Evolutionary conservation across 2,113 vertebrate species (phyloP).

Genomic region (Varanus salvator): DNA sequence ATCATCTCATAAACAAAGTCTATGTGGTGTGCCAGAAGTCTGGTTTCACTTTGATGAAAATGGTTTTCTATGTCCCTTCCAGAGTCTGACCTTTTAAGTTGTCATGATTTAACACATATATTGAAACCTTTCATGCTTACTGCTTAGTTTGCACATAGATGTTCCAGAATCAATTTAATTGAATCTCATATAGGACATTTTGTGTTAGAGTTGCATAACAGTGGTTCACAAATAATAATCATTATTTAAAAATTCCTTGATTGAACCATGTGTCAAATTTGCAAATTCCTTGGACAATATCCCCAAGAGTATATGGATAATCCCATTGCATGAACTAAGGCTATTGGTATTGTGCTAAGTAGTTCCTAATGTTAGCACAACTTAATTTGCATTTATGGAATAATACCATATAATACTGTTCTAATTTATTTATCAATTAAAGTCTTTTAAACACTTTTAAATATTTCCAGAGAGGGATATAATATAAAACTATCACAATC

Average conservation of each 20-base stretch:
- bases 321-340: too few relatives aligned
- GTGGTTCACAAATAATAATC: too few relatives aligned
- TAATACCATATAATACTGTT: too few relatives aligned
- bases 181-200: neutral
- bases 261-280: neutral
- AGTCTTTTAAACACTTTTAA: neutral
- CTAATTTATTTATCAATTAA: neutral
- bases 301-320: too few relatives aligned
- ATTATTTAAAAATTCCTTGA: neutral
- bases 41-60: constrained; percentile 9
- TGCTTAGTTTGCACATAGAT: neutral
- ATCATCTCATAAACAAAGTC: neutral
- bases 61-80: constrained; percentile 18
- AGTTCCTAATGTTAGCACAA: too few relatives aligned
- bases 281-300: too few relatives aligned
- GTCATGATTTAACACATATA: neutral
- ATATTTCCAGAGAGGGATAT: neutral
- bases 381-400: too few relatives aligned
- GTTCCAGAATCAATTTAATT: neutral
- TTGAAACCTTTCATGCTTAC: neutral
- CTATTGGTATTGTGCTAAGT: too few relatives aligned
- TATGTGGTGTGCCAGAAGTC: neutral
- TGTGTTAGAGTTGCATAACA: neutral
- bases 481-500: neutral
- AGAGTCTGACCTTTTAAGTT: neutral